phyloP scores from a whole-genome alignment of 2,113 vertebrate genomes.

The Neogale vison region DNA sequence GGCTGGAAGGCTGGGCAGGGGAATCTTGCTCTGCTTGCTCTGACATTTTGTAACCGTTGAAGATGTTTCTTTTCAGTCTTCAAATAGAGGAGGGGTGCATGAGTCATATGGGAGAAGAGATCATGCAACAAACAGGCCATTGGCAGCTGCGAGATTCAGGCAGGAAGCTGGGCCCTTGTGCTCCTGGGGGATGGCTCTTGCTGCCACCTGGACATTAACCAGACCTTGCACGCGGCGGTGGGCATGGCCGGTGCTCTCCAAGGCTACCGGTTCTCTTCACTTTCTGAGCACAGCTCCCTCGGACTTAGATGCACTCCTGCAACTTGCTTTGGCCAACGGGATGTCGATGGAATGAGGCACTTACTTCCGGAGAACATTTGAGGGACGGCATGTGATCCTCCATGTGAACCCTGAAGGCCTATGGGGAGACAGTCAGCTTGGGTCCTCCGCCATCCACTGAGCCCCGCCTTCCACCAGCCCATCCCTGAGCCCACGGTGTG shows the following conservation, averaged over 20 bases:
- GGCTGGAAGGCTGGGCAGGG: not conserved
- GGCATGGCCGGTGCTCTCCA: accelerated
- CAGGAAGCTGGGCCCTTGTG: not conserved
- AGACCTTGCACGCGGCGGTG: accelerated
- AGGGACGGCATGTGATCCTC: accelerated
- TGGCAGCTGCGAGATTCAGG: accelerated
- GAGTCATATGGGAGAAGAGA: not conserved
- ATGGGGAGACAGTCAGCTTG: not conserved
- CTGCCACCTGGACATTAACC: accelerated
- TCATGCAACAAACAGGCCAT: accelerated
- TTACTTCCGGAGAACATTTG: accelerated
- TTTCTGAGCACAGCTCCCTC: not conserved
- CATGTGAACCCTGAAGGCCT: not conserved
- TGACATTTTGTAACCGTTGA: not conserved
- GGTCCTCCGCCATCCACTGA: not conserved
- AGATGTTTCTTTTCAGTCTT: not conserved
- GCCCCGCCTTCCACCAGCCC: accelerated
- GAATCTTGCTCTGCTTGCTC: not conserved
- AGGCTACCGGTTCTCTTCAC: not conserved
- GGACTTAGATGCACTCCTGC: not conserved
- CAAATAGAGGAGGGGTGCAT: not conserved
- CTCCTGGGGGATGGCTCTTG: accelerated
- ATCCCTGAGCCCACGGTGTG: accelerated
- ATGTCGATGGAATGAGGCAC: not conserved
- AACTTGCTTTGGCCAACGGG: not conserved